A percentile compares a stretch with the other conserved stretches of the same genome.
These are phyloP conservation scores for Numenius phaeopus DNA, from an alignment of 2,797 vertebrate genomes.

Conservation along the genomic window DNA sequence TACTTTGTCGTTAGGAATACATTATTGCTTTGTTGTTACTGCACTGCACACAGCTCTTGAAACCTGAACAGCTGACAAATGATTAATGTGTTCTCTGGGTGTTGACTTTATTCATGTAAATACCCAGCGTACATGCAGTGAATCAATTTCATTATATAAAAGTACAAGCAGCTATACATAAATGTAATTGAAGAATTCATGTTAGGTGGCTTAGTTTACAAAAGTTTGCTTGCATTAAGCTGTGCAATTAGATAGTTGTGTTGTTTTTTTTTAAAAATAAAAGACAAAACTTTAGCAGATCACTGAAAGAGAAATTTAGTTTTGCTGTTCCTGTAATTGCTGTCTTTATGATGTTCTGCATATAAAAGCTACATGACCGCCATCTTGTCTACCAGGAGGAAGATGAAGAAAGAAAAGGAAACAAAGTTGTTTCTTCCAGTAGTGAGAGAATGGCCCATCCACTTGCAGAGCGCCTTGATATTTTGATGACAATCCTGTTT, in stretches of 20 bases:
- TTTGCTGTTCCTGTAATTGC: background rate
- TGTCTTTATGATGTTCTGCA: background rate
- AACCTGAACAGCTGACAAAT: background rate
- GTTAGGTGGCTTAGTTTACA: background rate
- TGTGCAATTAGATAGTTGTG: background rate
- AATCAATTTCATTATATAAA: background rate
- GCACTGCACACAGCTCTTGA: background rate
- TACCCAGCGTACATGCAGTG: background rate
- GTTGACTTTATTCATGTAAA: background rate
- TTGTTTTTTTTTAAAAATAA: background rate
- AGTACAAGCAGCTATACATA: background rate
- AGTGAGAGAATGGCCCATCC: slow-evolving; percentile 85
- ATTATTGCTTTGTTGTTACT: background rate
- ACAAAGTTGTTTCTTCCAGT: background rate
- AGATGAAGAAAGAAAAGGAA: slow-evolving; percentile 80
- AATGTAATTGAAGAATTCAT: background rate
- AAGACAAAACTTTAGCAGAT: background rate
- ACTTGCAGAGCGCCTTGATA: slow-evolving; percentile 89
- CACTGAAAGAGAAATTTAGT: background rate
- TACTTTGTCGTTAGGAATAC: background rate
- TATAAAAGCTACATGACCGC: background rate
- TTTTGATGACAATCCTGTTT: slow-evolving; percentile 87
- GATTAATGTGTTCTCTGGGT: background rate
- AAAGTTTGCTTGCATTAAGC: background rate
- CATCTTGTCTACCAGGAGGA: slow-evolving; percentile 85